Evolutionary conservation across 2,113 vertebrate species (phyloP).

Genomic region (Ciconia maguari): DNA sequence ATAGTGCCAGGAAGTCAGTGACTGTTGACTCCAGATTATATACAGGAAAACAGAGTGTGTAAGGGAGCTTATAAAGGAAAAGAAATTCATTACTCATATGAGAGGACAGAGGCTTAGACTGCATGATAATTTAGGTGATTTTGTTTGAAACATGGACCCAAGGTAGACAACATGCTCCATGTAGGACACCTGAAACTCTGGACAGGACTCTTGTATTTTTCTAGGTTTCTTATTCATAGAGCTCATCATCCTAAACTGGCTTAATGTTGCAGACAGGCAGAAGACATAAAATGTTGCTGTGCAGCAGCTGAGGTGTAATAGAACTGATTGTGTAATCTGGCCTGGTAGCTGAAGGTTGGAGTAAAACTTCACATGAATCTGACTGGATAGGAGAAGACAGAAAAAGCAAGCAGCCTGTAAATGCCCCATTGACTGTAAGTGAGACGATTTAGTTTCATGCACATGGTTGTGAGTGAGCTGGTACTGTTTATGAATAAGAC

Average conservation of each 20-base stretch:
- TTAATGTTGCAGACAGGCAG: background rate
- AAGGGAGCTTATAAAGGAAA: background rate
- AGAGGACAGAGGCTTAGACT: background rate
- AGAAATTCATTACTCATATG: background rate
- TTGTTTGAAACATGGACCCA: background rate
- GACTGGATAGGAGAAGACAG: background rate
- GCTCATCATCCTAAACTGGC: background rate
- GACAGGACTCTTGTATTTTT: background rate
- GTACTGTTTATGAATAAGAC: background rate
- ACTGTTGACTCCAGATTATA: background rate
- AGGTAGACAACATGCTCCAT: background rate
- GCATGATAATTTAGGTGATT: background rate
- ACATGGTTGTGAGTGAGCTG: background rate
- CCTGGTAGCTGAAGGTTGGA: background rate
- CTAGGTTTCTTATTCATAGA: background rate
- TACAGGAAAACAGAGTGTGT: background rate
- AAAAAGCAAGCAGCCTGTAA: background rate
- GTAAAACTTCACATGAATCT: background rate
- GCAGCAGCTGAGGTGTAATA: background rate
- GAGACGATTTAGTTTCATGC: background rate
- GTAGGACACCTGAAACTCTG: background rate
- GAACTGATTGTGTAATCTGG: background rate
- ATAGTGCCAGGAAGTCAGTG: background rate
- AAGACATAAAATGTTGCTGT: background rate
- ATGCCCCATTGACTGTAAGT: background rate